Percentiles rank a stretch among this genome's conserved stretches.
Conservation (phyloP, 2,888 invertebrate genomes). For the Epsilonema sp. region DNA sequence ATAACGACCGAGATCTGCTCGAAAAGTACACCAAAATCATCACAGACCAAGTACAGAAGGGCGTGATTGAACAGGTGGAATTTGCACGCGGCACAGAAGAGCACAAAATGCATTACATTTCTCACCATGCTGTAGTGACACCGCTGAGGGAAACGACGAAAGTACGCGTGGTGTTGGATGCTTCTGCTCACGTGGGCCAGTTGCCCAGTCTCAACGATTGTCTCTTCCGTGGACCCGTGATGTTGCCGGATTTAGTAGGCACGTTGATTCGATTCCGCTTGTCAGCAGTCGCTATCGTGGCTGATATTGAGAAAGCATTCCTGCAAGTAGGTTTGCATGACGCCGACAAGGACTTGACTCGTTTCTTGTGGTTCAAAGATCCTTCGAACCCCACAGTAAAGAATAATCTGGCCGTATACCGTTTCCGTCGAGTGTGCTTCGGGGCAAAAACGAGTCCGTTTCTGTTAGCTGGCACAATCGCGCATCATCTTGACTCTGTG, state of each 20-base stretch:
- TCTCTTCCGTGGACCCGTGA: conserved; percentile 9
- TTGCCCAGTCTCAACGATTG: conserved; percentile 9
- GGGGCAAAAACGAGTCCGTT: conserved; percentile 7
- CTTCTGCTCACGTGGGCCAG: conserved; percentile 8
- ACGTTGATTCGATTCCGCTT: too few relatives aligned
- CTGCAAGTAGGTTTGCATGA: background rate
- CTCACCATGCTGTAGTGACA: conserved; percentile 11
- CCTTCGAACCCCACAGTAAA: background rate
- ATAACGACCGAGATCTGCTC: background rate
- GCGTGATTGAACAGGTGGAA: conserved; percentile 6
- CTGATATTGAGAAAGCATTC: too few relatives aligned
- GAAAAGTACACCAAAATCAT: background rate
- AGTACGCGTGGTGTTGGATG: conserved; percentile 16
- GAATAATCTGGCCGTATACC: conserved; percentile 8
- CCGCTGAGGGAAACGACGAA: conserved; percentile 13
- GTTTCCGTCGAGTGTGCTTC: conserved; percentile 11
- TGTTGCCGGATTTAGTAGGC: too few relatives aligned
- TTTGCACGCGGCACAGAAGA: background rate
- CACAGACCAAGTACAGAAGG: conserved; percentile 1
- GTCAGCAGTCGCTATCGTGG: too few relatives aligned
- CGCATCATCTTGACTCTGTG: background rate
- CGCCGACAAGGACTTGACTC: conserved; percentile 8
- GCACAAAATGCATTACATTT: too few relatives aligned
- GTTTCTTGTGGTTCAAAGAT: conserved; percentile 11
- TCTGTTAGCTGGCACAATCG: conserved; percentile 3